Evolutionary conservation across 1,140 invertebrate species (phyloP), one percentile per base, ranked within the genome.

Genomic region (Alviniconcha marisindica): DNA sequence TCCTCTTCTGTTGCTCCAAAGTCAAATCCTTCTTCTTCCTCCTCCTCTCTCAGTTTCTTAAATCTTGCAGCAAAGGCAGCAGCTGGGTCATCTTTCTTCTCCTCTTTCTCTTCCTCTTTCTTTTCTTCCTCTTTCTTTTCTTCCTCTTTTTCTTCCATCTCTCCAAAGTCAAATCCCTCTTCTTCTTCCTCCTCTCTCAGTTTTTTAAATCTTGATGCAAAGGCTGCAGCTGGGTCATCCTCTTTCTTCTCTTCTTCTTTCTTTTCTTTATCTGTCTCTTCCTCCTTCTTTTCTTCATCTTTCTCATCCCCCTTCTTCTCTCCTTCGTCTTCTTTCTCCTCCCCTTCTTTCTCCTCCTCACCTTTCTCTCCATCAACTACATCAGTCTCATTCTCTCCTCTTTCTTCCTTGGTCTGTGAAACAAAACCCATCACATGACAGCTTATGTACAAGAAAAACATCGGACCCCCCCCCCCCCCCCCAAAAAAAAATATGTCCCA

Each of bases 61-160:
- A 85, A 82, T 31, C 83, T n/a, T 54, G 48, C 31, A 36, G 74
- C 80, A n/a, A 84, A 81, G 44, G 40, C 28, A 7, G 82, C 54
- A 33, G 84, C 81, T 31, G 83, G 42, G 36, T 83, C 79, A 10
- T 86, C 87, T 74, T 86, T 78, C 28, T 78, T 80, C 60, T 82
- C 40, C 51, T 83, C 33, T 28, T 84, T 60, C 51, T 54, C 36
- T 38, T 66, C 44, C 36, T 77, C 73, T 69, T 69, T 60, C 77
- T 63, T 63, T 42, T 54, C 36, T 38, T 66, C 44, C 36, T 77
- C 73, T 69, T 69, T 60, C 77, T 63, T 63, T 42, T 85, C 73
- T 60, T 54, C 24, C 48, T 66, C 56, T 77, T 84, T 48, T n/a
- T 81, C 42, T 73, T 44, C 51, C 36, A 54, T 5, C 44, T 12